phyloP scores from a whole-genome alignment of 2,797 vertebrate genomes.

The Mormyrus hasselquistii region DNA sequence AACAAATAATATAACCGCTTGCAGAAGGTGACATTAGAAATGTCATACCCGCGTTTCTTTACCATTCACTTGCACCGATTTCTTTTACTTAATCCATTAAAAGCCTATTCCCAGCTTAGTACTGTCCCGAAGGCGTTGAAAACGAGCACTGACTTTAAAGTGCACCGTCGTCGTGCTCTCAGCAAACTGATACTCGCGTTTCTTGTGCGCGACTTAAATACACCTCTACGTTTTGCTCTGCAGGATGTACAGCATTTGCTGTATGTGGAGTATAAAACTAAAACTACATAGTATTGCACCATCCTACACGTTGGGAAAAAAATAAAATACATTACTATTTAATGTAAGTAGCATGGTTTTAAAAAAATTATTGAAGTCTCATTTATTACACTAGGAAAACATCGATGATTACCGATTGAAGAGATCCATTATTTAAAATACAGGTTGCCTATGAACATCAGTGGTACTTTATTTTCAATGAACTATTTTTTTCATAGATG shows the following conservation, averaged over 20 bases:
- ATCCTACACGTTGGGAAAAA: background rate
- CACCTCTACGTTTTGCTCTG: background rate
- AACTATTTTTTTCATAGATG: background rate
- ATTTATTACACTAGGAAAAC: background rate
- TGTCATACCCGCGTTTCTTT: background rate
- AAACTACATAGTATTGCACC: background rate
- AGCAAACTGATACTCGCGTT: background rate
- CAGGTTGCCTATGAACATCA: background rate
- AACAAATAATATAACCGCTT: background rate
- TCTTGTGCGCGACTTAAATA: background rate
- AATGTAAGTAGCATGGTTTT: background rate
- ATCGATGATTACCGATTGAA: background rate
- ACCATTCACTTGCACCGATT: background rate
- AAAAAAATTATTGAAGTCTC: background rate
- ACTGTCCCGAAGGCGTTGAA: background rate
- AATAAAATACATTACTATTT: background rate
- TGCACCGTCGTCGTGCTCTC: background rate
- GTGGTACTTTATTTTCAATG: background rate
- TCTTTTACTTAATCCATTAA: background rate
- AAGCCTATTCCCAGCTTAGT: background rate
- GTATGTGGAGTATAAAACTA: background rate
- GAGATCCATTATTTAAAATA: constrained; percentile 3
- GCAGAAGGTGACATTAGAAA: background rate
- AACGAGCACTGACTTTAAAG: background rate
- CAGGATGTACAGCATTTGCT: background rate